These are phyloP conservation scores for Hirundichthys speculiger DNA, from an alignment of 2,113 vertebrate genomes.

Conservation along the genomic window DNA sequence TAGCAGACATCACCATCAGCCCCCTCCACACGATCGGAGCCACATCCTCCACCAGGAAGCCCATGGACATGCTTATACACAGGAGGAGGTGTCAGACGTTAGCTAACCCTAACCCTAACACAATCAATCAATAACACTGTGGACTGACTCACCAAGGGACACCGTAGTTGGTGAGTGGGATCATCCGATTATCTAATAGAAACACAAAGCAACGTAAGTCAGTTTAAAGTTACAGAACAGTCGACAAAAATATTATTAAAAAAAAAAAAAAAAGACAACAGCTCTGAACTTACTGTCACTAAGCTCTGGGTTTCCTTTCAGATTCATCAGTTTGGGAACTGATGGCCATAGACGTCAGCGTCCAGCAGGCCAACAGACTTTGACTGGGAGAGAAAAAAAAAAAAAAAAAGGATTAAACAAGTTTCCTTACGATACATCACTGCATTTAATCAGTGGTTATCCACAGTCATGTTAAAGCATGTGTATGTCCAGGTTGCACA, in stretches of 20 bases:
- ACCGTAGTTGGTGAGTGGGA: constrained; percentile 93
- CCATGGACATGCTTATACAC: constrained; percentile 94
- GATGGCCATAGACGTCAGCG: constrained; percentile 94
- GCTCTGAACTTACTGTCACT: constrained; percentile 82
- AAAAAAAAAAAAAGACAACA: neutral
- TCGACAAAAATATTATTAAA: too few species aligned
- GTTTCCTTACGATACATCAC: too few species aligned
- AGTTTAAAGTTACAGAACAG: neutral
- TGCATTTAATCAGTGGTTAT: too few species aligned
- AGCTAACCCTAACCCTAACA: accelerated
- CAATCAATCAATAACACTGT: accelerated
- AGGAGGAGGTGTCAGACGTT: neutral
- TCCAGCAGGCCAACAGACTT: constrained; percentile 92
- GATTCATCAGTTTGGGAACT: constrained; percentile 95
- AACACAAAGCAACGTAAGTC: constrained; percentile 21
- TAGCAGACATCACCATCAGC: constrained; percentile 97
- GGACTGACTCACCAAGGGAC: constrained; percentile 86
- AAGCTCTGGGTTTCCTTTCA: constrained; percentile 93
- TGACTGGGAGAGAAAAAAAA: constrained; percentile 72
- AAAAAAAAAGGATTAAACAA: too few species aligned
- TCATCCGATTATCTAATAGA: constrained; percentile 94
- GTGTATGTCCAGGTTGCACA: too few species aligned
- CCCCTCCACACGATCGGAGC: constrained; percentile 93
- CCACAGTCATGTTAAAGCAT: too few species aligned
- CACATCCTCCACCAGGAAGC: constrained; percentile 92